A percentile compares a stretch with the other conserved stretches of the same genome.
Conservation (phyloP, 2,888 invertebrate genomes). For the Elegia similella region DNA sequence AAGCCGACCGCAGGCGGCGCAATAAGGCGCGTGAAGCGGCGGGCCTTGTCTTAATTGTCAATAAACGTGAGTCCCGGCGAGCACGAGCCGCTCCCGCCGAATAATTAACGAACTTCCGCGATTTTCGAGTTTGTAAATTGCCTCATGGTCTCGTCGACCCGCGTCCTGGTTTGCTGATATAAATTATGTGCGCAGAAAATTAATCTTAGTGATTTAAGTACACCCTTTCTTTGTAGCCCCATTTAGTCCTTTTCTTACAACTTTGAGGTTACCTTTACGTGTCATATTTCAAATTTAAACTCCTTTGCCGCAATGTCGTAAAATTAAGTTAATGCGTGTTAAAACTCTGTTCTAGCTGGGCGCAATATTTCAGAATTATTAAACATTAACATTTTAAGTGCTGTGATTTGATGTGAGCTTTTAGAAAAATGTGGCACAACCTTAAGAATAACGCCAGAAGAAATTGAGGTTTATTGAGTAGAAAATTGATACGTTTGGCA, state of each 20-base stretch:
- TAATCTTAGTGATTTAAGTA: conserved; percentile 75
- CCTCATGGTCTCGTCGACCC: conserved; percentile 77
- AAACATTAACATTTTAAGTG: background rate
- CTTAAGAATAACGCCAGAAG: background rate
- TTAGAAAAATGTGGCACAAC: background rate
- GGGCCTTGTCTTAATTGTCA: conserved; percentile 77
- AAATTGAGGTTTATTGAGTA: background rate
- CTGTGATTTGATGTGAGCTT: background rate
- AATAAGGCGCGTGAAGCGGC: conserved; percentile 66
- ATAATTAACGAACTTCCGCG: conserved; percentile 81
- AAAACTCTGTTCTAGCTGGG: background rate
- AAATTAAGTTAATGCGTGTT: background rate
- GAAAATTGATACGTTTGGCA: background rate
- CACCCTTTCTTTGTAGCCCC: conserved; percentile 55
- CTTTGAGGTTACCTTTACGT: conserved; percentile 17
- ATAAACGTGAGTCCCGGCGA: conserved; percentile 73
- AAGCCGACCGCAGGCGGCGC: conserved; percentile 53
- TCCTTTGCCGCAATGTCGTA: background rate
- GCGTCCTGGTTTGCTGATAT: conserved; percentile 73
- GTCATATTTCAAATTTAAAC: conserved; percentile 16
- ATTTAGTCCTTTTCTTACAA: conserved; percentile 43
- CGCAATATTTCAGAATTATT: background rate
- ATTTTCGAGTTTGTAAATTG: conserved; percentile 81
- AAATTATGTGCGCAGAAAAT: conserved; percentile 77
- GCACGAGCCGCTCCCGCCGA: conserved; percentile 64